Conservation (phyloP, 2,113 vertebrate genomes). For the Synchiropus splendidus region DNA sequence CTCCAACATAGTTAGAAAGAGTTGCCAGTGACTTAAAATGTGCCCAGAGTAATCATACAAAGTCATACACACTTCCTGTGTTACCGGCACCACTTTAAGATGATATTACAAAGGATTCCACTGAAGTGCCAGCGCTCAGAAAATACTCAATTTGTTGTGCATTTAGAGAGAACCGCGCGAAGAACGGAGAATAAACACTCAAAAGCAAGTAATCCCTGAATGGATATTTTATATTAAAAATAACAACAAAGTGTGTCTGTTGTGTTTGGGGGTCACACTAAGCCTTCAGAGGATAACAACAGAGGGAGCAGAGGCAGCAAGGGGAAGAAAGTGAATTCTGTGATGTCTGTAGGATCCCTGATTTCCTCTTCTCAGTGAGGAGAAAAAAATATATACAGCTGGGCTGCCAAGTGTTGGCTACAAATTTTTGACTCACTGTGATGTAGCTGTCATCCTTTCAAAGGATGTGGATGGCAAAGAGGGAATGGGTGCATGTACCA, state of each 20-base stretch:
- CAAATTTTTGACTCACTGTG: conserved; percentile 61
- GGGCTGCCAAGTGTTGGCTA: conserved; percentile 61
- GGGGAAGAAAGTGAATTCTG: conserved; percentile 62
- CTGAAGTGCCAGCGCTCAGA: conserved; percentile 44
- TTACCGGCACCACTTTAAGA: conserved; percentile 35
- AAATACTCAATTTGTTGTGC: conserved; percentile 57
- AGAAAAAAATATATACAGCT: conserved; percentile 28
- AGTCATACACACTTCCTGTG: conserved; percentile 17
- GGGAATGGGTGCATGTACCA: conserved; percentile 60
- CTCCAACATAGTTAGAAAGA: conserved; percentile 3
- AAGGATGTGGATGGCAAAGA: conserved; percentile 53
- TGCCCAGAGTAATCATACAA: conserved; percentile 25
- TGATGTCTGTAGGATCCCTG: conserved; percentile 63
- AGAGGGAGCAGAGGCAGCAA: conserved; percentile 51
- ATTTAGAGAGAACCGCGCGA: conserved; percentile 45
- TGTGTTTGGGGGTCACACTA: conserved; percentile 47
- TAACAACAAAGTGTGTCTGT: conserved; percentile 53
- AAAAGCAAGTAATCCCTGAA: conserved; percentile 59
- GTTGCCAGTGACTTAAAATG: conserved; percentile 15
- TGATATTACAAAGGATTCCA: conserved; percentile 27
- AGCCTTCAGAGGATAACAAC: conserved; percentile 62
- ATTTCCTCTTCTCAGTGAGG: conserved; percentile 49
- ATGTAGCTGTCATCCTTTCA: conserved; percentile 68
- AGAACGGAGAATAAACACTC: conserved; percentile 50
- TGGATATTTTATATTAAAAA: conserved; percentile 61